Conservation (phyloP, 2,797 vertebrate genomes). For the Sphenodon punctatus region DNA sequence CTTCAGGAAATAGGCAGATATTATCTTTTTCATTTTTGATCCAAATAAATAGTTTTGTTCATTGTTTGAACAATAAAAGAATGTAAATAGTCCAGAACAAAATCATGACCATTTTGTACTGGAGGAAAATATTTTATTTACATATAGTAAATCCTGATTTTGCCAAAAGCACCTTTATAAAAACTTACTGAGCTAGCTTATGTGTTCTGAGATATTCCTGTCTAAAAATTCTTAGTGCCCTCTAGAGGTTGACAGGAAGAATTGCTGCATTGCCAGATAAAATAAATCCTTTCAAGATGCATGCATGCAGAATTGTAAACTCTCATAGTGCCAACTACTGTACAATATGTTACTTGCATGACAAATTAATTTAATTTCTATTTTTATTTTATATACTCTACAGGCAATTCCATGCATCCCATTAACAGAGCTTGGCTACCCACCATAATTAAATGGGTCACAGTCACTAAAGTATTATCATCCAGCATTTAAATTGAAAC, state of each 20-base stretch:
- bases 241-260: conserved; percentile 42
- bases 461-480: not conserved
- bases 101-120: not conserved
- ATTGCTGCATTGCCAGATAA: not conserved
- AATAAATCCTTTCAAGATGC: not conserved
- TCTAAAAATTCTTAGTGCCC: conserved; percentile 39
- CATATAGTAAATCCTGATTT: not conserved
- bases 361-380: not conserved
- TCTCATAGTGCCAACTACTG: not conserved
- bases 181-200: not conserved
- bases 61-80: not conserved
- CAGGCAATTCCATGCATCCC: not conserved
- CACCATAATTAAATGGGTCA: not conserved
- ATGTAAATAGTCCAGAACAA: fast-evolving
- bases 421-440: not conserved
- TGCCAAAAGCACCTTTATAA: not conserved
- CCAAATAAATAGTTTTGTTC: not conserved
- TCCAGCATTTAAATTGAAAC: not conserved
- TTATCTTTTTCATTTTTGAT: not conserved
- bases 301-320: too few relatives aligned
- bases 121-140: fast-evolving
- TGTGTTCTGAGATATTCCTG: not conserved
- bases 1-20: not conserved
- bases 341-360: not conserved
- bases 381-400: not conserved